phyloP scores from a whole-genome alignment of 1,140 invertebrate genomes.

The Drosophila lowei region DNA sequence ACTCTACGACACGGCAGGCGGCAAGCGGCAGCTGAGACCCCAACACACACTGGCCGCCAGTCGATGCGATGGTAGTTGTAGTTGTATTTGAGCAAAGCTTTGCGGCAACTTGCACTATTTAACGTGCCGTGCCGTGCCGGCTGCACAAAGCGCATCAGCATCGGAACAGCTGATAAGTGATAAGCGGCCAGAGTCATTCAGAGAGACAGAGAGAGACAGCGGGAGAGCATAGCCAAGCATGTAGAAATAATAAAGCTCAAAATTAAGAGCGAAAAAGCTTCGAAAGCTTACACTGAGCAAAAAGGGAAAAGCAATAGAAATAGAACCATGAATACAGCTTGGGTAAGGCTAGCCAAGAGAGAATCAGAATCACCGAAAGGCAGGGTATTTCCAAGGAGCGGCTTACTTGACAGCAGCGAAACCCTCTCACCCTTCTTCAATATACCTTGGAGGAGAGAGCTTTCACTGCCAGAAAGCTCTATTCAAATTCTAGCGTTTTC shows the following conservation, averaged over 20 bases:
- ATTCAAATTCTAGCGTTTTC: too few species aligned
- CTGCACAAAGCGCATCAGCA: constrained; percentile 62
- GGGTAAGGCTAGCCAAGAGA: too few species aligned
- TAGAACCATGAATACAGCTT: too few species aligned
- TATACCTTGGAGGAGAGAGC: too few species aligned
- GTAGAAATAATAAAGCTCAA: neutral
- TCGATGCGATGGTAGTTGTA: constrained; percentile 30
- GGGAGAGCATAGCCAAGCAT: neutral
- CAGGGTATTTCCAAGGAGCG: too few species aligned
- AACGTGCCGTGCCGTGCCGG: constrained; percentile 39
- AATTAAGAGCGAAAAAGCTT: neutral
- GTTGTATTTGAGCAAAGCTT: constrained; percentile 63
- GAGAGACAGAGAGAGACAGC: constrained; percentile 1
- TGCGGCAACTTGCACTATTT: constrained; percentile 54
- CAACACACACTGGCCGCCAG: constrained; percentile 49
- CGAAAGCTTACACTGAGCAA: constrained; percentile 42
- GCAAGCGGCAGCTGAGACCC: constrained; percentile 52
- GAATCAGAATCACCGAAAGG: too few species aligned
- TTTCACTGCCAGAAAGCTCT: too few species aligned
- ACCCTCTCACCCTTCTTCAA: too few species aligned
- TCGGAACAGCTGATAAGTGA: constrained; percentile 76
- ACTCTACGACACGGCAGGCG: constrained; percentile 52
- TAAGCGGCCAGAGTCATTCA: constrained; percentile 43
- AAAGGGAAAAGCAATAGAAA: too few species aligned
- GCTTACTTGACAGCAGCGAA: too few species aligned